Evolutionary conservation across 2,888 invertebrate species (phyloP).

Genomic region (Cataglyphis albicans): DNA sequence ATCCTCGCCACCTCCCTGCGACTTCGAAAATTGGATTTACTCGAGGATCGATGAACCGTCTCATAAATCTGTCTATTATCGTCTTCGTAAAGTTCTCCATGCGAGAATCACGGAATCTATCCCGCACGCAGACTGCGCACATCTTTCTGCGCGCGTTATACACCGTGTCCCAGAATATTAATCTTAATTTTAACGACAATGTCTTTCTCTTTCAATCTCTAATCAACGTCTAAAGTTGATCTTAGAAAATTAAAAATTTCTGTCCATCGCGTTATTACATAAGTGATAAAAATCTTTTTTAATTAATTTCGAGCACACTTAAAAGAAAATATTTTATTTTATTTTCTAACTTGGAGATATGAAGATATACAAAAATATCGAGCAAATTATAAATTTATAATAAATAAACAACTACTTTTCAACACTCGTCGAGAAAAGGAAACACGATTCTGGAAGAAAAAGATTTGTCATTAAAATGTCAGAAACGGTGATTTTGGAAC

Average conservation of each 20-base stretch:
- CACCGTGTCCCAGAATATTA: neutral
- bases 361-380: neutral
- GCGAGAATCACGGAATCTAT: conserved; percentile 71
- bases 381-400: neutral
- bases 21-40: conserved; percentile 83
- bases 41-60: conserved; percentile 83
- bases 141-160: conserved; percentile 13
- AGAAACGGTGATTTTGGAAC: neutral
- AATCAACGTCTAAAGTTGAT: neutral
- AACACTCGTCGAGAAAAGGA: neutral
- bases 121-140: conserved; percentile 37
- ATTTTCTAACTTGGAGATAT: neutral
- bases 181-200: neutral
- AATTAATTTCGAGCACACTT: neutral
- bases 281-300: neutral
- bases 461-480: neutral
- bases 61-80: conserved; percentile 84
- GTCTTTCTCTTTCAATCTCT: too few species aligned
- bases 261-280: neutral
- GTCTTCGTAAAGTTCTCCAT: conserved; percentile 77
- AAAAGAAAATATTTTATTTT: neutral
- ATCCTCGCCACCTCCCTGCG: conserved; percentile 53
- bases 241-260: neutral
- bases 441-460: neutral
- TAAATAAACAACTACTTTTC: neutral